phyloP scores from a whole-genome alignment of 2,888 invertebrate species.

The Drosophila macrospina region DNA sequence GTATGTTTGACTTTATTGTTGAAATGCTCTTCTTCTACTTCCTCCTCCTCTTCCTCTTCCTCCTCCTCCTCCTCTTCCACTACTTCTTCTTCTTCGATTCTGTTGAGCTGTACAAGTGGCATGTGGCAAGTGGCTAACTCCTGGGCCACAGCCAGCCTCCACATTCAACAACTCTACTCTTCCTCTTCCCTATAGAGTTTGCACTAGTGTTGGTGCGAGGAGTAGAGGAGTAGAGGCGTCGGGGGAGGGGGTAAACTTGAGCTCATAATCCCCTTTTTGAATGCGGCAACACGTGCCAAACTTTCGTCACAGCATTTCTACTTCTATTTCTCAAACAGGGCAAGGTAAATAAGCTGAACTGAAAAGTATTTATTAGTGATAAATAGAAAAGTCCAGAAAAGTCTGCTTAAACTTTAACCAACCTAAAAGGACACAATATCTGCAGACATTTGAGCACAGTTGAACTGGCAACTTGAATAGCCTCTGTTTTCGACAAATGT shows the following conservation, averaged over 20 bases:
- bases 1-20: constrained; percentile 74
- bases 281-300: constrained; percentile 72
- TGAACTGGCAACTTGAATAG: neutral
- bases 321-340: constrained; percentile 6
- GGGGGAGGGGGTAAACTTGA: constrained; percentile 1
- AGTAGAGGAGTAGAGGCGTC: too few relatives aligned
- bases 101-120: constrained; percentile 13
- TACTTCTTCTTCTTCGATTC: constrained; percentile 52
- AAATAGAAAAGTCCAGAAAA: constrained; percentile 31
- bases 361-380: constrained; percentile 48
- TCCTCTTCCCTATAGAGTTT: constrained; percentile 1
- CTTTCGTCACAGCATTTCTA: constrained; percentile 28
- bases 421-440: neutral
- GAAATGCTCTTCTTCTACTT: constrained; percentile 33
- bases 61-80: neutral
- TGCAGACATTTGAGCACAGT: neutral
- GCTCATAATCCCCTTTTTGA: constrained; percentile 66
- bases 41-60: constrained; percentile 32
- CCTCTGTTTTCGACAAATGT: neutral
- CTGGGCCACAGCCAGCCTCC: neutral
- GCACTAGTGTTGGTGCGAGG: neutral
- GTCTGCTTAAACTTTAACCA: constrained; percentile 20
- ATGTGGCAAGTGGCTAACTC: constrained; percentile 11
- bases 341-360: constrained; percentile 47
- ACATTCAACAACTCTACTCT: neutral